These are phyloP conservation scores for Ophraella communa DNA, from an alignment of 2,888 invertebrate species.

Conservation along the genomic window DNA sequence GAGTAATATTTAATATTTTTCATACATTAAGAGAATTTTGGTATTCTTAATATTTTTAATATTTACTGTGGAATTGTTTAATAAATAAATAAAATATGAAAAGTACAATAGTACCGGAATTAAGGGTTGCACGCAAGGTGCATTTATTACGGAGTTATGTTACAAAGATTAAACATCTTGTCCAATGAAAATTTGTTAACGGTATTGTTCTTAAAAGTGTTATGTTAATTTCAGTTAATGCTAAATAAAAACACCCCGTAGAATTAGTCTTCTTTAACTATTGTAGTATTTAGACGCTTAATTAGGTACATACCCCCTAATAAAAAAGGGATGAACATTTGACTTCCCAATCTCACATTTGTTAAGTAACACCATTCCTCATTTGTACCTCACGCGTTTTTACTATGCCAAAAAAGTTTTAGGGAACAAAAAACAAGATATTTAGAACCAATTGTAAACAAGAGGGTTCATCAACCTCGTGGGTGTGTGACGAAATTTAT, in stretches of 20 bases:
- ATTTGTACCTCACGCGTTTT: conserved; percentile 2
- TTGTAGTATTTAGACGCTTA: neutral
- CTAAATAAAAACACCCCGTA: neutral
- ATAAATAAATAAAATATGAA: too few relatives aligned
- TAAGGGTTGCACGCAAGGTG: too few relatives aligned
- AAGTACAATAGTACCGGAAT: too few relatives aligned
- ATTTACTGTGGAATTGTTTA: too few relatives aligned
- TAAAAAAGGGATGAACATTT: neutral
- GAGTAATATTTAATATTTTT: neutral
- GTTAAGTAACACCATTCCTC: conserved; percentile 8
- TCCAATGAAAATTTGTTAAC: too few relatives aligned
- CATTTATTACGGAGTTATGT: too few relatives aligned
- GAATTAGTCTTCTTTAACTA: neutral
- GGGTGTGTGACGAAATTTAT: conserved; percentile 16
- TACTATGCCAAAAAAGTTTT: neutral
- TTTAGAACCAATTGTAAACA: conserved; percentile 19
- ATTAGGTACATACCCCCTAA: neutral
- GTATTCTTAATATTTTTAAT: too few relatives aligned
- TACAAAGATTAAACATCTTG: too few relatives aligned
- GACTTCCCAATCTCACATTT: neutral
- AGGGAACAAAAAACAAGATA: conserved; percentile 15
- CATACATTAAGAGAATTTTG: too few relatives aligned
- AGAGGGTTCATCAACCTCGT: conserved; percentile 22
- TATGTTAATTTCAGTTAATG: too few relatives aligned
- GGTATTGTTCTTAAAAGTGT: too few relatives aligned